These are phyloP conservation scores for Opisthocomus hoazin DNA, from an alignment of 2,113 vertebrate genomes.

Conservation along the genomic window DNA sequence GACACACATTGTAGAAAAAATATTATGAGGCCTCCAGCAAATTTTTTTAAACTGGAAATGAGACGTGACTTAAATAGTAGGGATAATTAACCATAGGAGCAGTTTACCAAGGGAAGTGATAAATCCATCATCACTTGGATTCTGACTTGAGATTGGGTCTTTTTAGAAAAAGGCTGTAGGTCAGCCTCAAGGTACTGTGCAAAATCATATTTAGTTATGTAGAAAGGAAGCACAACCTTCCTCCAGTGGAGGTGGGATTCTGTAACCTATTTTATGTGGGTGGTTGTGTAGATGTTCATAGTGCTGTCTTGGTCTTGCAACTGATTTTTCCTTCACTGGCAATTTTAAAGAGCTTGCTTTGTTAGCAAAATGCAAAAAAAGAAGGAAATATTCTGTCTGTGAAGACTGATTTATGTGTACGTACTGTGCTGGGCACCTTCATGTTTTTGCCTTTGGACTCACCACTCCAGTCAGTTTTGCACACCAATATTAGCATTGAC, in stretches of 20 bases:
- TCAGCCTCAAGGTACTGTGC: background rate
- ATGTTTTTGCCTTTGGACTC: background rate
- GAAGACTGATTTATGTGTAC: background rate
- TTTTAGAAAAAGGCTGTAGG: background rate
- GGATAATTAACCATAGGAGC: slow-evolving; percentile 46
- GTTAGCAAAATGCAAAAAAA: background rate
- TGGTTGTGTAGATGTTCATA: background rate
- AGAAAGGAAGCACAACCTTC: background rate
- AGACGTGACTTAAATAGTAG: slow-evolving; percentile 49
- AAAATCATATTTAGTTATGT: background rate
- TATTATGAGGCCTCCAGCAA: background rate
- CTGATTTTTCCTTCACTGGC: background rate
- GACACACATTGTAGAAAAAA: background rate
- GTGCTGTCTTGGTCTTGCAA: background rate
- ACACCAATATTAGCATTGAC: background rate
- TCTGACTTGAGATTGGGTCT: background rate
- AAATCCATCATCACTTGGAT: slow-evolving; percentile 33
- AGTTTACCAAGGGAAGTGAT: slow-evolving; percentile 49
- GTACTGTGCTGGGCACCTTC: accelerated
- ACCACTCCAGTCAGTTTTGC: background rate
- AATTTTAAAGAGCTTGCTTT: background rate
- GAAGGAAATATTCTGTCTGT: background rate
- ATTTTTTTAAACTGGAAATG: slow-evolving; percentile 36
- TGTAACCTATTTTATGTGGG: background rate
- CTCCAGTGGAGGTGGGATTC: background rate